Conservation (phyloP, 2,797 vertebrate genomes). For the Lepus oiostolus region DNA sequence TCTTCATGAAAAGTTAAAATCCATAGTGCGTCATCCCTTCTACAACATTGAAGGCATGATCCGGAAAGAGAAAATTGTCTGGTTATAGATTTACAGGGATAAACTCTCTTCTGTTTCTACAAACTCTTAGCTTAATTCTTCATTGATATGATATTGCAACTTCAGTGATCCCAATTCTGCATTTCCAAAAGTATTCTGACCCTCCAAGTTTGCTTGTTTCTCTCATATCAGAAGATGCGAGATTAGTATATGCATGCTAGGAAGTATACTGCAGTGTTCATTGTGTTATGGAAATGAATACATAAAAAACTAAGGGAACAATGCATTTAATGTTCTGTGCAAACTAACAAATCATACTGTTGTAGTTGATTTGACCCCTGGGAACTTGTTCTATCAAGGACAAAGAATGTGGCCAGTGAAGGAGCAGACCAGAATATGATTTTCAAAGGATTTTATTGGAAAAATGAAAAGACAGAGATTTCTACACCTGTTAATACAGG, state of each 20-base stretch:
- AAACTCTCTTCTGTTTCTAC: slow-evolving; percentile 4
- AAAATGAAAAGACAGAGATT: too few relatives aligned
- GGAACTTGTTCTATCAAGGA: too few relatives aligned
- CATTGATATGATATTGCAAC: neutral
- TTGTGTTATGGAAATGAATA: neutral
- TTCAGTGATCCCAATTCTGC: neutral
- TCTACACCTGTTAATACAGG: too few relatives aligned
- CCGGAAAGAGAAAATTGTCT: neutral
- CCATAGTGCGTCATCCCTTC: neutral
- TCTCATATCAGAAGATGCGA: neutral
- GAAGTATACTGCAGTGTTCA: neutral
- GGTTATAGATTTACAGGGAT: neutral
- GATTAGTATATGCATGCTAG: neutral
- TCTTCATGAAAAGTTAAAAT: neutral
- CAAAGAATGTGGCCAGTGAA: too few relatives aligned
- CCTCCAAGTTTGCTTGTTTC: neutral
- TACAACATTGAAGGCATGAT: neutral
- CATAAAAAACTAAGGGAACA: neutral
- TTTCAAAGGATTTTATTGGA: too few relatives aligned
- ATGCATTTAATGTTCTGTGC: neutral
- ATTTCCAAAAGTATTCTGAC: neutral
- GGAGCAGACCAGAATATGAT: too few relatives aligned
- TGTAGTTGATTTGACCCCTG: too few relatives aligned
- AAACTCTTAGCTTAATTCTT: neutral
- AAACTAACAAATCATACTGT: neutral